These are phyloP conservation scores for Siniperca knerii DNA, from an alignment of 2,113 vertebrate species.

Conservation along the genomic window DNA sequence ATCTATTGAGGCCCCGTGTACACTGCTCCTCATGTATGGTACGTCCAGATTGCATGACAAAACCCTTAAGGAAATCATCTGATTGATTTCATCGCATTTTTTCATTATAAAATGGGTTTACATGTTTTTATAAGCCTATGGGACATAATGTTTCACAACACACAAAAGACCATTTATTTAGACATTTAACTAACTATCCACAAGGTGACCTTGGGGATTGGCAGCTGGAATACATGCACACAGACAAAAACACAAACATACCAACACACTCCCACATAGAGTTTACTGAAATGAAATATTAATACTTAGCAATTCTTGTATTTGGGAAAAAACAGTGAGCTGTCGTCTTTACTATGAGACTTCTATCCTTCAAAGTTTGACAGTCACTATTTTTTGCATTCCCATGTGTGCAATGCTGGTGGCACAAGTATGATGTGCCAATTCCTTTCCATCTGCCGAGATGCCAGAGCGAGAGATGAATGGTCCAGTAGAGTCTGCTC, in stretches of 20 bases:
- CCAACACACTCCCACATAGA: not conserved
- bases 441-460: slow-evolving; percentile 65
- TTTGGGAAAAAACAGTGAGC: slow-evolving; percentile 16
- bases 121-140: slow-evolving; percentile 5
- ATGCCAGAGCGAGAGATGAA: slow-evolving; percentile 64
- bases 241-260: not conserved
- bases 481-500: slow-evolving; percentile 49
- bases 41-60: not conserved
- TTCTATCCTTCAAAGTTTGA: slow-evolving; percentile 61
- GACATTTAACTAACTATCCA: not conserved
- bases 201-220: slow-evolving; percentile 19
- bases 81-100: slow-evolving; percentile 12
- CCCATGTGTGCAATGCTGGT: slow-evolving; percentile 60
- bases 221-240: slow-evolving; percentile 14
- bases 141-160: slow-evolving; percentile 1
- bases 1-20: slow-evolving; percentile 36
- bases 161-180: not conserved
- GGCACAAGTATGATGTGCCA: slow-evolving; percentile 62
- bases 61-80: not conserved
- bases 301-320: not conserved
- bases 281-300: slow-evolving; percentile 16
- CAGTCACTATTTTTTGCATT: slow-evolving; percentile 35
- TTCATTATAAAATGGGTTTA: not conserved
- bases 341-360: slow-evolving; percentile 28
- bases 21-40: not conserved